A percentile compares a stretch with the other conserved stretches of the same genome.
Evolutionary conservation across 2,888 invertebrate species (phyloP).

Genomic region (Eumacrocentrus americanus): DNA sequence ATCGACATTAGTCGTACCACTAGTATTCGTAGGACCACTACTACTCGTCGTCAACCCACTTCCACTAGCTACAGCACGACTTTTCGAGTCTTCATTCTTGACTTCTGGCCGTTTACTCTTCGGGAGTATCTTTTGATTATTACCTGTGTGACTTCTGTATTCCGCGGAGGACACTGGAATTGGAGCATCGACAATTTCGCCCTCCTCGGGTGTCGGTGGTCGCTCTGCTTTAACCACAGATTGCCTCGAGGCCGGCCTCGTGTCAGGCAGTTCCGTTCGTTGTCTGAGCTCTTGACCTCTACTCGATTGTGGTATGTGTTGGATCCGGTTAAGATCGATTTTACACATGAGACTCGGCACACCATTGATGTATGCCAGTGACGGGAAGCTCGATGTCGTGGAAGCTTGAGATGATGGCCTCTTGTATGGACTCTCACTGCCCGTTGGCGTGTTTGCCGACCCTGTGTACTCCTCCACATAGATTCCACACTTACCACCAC

Average conservation of each 20-base stretch:
- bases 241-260: slow-evolving; percentile 60
- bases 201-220: slow-evolving; percentile 59
- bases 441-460: slow-evolving; percentile 54
- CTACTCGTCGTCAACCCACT: slow-evolving; percentile 30
- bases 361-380: slow-evolving; percentile 50
- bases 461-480: slow-evolving; percentile 58
- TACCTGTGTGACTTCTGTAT: slow-evolving; percentile 41
- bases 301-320: slow-evolving; percentile 55
- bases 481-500: slow-evolving; percentile 71
- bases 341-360: slow-evolving; percentile 58
- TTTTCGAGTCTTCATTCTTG: slow-evolving; percentile 30
- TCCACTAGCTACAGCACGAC: slow-evolving; percentile 34
- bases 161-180: slow-evolving; percentile 44
- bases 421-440: slow-evolving; percentile 61
- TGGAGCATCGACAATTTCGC: slow-evolving; percentile 53
- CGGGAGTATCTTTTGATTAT: slow-evolving; percentile 29
- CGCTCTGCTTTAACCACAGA: slow-evolving; percentile 33
- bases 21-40: slow-evolving; percentile 30
- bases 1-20: slow-evolving; percentile 31
- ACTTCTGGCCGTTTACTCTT: slow-evolving; percentile 35
- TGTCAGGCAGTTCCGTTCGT: slow-evolving; percentile 63
- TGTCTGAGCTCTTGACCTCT: slow-evolving; percentile 63
- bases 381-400: slow-evolving; percentile 39
- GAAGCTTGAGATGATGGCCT: slow-evolving; percentile 51
- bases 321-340: slow-evolving; percentile 61